Conservation (phyloP, 1,140 invertebrate genomes). For the Dryas iulia region DNA sequence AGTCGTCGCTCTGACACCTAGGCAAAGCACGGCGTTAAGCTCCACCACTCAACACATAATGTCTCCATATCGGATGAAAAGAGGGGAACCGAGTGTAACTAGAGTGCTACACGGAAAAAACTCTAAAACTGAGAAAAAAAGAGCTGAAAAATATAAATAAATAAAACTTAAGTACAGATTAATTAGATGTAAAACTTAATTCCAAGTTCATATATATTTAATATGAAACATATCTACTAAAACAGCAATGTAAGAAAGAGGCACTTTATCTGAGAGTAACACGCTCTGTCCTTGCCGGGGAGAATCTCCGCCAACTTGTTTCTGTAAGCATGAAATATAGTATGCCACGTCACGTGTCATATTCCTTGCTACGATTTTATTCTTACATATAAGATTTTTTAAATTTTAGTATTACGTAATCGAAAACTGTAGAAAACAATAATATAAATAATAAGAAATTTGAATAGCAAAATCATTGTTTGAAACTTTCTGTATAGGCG, state of each 20-base stretch:
- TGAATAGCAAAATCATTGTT: neutral
- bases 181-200: neutral
- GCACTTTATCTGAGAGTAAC: constrained; percentile 51
- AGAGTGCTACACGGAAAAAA: too few species aligned
- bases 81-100: too few species aligned
- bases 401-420: neutral
- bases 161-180: too few species aligned
- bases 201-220: neutral
- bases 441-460: neutral
- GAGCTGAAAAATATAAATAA: too few species aligned
- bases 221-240: constrained; percentile 12
- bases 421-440: neutral
- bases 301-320: constrained; percentile 48
- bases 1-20: too few species aligned
- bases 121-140: too few species aligned
- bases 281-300: constrained; percentile 41
- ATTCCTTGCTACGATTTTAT: constrained; percentile 25
- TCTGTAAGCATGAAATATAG: constrained; percentile 64
- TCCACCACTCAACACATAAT: too few species aligned
- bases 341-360: constrained; percentile 28
- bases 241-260: constrained; percentile 27
- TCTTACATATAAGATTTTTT: constrained; percentile 8
- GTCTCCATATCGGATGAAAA: too few species aligned
- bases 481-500: neutral
- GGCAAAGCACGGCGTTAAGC: too few species aligned